Percentiles rank a stretch among this genome's conserved stretches.
Conservation (phyloP, 2,797 vertebrate species). For the Acrossocheilus wenchowensis region DNA sequence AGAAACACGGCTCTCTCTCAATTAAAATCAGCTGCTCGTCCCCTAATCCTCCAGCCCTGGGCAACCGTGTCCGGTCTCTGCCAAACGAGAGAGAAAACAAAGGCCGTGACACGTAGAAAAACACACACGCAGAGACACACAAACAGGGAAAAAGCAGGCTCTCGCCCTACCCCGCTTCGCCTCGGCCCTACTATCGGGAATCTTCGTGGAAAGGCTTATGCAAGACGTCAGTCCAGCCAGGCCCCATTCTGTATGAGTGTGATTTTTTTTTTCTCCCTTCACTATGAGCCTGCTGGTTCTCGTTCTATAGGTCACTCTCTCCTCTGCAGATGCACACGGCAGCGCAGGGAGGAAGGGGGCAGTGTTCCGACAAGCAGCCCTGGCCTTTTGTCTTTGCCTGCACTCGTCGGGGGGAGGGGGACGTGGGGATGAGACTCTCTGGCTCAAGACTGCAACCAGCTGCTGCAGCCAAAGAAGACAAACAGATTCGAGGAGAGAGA, state of each 20-base stretch:
- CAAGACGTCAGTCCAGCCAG: constrained; percentile 61
- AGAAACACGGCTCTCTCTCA: constrained; percentile 52
- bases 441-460: constrained; percentile 74
- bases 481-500: constrained; percentile 61
- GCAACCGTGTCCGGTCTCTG: constrained; percentile 53
- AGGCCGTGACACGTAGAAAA: constrained; percentile 51
- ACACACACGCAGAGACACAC: constrained; percentile 60
- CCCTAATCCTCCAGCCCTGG: constrained; percentile 57
- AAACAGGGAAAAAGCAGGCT: constrained; percentile 63
- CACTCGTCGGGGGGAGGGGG: constrained; percentile 57
- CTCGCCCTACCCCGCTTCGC: constrained; percentile 74
- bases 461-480: constrained; percentile 65
- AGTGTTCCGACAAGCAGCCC: constrained; percentile 78
- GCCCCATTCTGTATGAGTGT: constrained; percentile 51
- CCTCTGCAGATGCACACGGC: constrained; percentile 67
- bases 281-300: constrained; percentile 60
- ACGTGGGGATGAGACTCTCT: constrained; percentile 68
- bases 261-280: constrained; percentile 38
- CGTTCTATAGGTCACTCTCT: constrained; percentile 73
- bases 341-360: constrained; percentile 75
- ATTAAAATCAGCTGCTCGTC: constrained; percentile 62
- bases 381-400: constrained; percentile 81
- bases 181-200: constrained; percentile 65
- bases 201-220: constrained; percentile 75
- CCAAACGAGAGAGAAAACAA: constrained; percentile 58